These are phyloP conservation scores for Caenorhabditis parvicauda DNA, from an alignment of 2,888 invertebrate genomes.

Conservation along the genomic window DNA sequence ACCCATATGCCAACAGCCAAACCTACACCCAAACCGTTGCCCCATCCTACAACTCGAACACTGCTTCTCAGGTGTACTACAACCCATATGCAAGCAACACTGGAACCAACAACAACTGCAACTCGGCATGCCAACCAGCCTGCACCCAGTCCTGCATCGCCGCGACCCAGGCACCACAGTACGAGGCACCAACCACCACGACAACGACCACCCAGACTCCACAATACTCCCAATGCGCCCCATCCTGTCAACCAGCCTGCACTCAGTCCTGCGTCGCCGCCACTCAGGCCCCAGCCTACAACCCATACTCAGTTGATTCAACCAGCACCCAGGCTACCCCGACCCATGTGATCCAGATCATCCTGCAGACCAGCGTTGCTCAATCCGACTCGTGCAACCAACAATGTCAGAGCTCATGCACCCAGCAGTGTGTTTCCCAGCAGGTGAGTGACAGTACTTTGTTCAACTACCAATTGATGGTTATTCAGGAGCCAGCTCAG, in stretches of 20 bases:
- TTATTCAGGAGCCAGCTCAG: slow-evolving; percentile 31
- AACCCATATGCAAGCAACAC: too few relatives aligned
- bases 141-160: slow-evolving; percentile 27
- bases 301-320: slow-evolving; percentile 19
- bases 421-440: slow-evolving; percentile 36
- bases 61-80: too few relatives aligned
- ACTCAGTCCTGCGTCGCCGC: slow-evolving; percentile 12
- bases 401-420: slow-evolving; percentile 36
- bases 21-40: slow-evolving; percentile 17
- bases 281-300: slow-evolving; percentile 13
- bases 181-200: slow-evolving; percentile 10
- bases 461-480: too few relatives aligned
- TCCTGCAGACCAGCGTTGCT: slow-evolving; percentile 23
- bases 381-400: slow-evolving; percentile 30
- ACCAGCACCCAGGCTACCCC: slow-evolving; percentile 14
- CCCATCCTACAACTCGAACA: too few relatives aligned
- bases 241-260: slow-evolving; percentile 21
- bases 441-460: too few relatives aligned
- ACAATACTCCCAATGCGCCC: slow-evolving; percentile 12
- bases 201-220: slow-evolving; percentile 15
- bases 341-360: slow-evolving; percentile 23
- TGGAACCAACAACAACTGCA: too few relatives aligned
- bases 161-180: slow-evolving; percentile 12
- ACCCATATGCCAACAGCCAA: slow-evolving; percentile 10
- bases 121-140: slow-evolving; percentile 25